These are phyloP conservation scores for Leuctra nigra DNA, from an alignment of 2,888 invertebrate species.

Conservation along the genomic window DNA sequence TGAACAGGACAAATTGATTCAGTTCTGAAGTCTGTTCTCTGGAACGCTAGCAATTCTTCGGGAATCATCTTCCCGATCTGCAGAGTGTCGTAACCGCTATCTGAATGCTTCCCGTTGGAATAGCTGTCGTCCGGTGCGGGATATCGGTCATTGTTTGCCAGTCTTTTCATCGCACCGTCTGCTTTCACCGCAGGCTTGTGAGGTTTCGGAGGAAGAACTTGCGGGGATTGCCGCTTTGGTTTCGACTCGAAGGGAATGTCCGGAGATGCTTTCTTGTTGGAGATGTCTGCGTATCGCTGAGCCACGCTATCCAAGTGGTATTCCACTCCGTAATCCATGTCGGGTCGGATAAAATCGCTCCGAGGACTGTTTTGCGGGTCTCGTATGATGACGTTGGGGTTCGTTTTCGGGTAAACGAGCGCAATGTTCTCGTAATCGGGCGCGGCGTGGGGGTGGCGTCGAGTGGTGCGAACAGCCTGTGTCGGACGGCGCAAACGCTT, in stretches of 20 bases:
- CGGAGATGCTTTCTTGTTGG: neutral
- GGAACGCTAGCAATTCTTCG: slow-evolving; percentile 26
- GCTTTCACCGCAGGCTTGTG: slow-evolving; percentile 14
- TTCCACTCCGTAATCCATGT: slow-evolving; percentile 37
- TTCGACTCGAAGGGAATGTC: neutral
- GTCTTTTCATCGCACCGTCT: slow-evolving; percentile 9
- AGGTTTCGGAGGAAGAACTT: slow-evolving; percentile 3
- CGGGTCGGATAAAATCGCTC: slow-evolving; percentile 34
- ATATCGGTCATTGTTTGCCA: slow-evolving; percentile 17
- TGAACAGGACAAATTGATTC: slow-evolving; percentile 27
- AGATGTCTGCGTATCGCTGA: neutral
- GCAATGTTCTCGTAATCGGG: slow-evolving; percentile 23
- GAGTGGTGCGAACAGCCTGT: slow-evolving; percentile 34
- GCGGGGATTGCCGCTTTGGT: neutral
- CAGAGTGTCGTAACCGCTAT: slow-evolving; percentile 38
- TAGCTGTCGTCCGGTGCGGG: slow-evolving; percentile 28
- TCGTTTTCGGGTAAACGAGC: slow-evolving; percentile 3
- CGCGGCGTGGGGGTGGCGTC: slow-evolving; percentile 19
- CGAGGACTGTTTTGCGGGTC: neutral
- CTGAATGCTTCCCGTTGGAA: slow-evolving; percentile 36
- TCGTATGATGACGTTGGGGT: slow-evolving; percentile 9
- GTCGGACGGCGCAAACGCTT: slow-evolving; percentile 40
- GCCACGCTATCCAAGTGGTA: slow-evolving; percentile 17
- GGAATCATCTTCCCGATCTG: slow-evolving; percentile 27
- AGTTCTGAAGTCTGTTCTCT: slow-evolving; percentile 12